phyloP scores from a whole-genome alignment of 2,797 vertebrate genomes.

The Poecilia wingei region DNA sequence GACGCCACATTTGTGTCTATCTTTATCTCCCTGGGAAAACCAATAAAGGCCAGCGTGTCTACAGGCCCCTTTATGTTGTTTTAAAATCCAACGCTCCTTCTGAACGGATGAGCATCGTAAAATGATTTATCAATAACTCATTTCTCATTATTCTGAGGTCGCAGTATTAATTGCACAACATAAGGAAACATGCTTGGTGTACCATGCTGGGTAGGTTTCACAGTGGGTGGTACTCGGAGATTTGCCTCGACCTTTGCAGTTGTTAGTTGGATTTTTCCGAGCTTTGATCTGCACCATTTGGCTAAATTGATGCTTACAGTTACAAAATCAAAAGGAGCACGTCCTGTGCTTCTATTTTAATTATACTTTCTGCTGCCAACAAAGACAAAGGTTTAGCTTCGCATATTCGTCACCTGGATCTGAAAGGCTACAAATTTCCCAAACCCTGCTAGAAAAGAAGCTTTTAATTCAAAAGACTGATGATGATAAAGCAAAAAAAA shows the following conservation, averaged over 20 bases:
- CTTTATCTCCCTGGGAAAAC: constrained; percentile 52
- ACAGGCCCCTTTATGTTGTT: constrained; percentile 25
- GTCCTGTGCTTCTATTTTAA: not conserved
- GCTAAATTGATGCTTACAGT: constrained; percentile 28
- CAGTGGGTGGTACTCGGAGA: constrained; percentile 38
- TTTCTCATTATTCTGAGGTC: constrained; percentile 23
- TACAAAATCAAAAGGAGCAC: not conserved
- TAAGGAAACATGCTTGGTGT: constrained; percentile 32
- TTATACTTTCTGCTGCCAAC: constrained; percentile 13
- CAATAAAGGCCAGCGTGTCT: constrained; percentile 45
- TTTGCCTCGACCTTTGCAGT: constrained; percentile 12
- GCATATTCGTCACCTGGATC: constrained; percentile 5
- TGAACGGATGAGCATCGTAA: constrained; percentile 7
- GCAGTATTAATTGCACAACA: constrained; percentile 39
- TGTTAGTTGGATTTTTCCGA: constrained; percentile 19
- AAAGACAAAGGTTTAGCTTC: constrained; percentile 5
- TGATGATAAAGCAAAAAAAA: constrained; percentile 34
- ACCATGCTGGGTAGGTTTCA: constrained; percentile 8
- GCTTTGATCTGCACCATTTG: constrained; percentile 18
- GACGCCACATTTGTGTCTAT: constrained; percentile 60
- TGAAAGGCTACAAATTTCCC: not conserved
- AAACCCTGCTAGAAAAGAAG: constrained; percentile 7
- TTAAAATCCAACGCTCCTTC: constrained; percentile 15
- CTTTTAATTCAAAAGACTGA: constrained; percentile 7
- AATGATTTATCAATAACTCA: constrained; percentile 12